These are phyloP conservation scores for Euplagia quadripunctaria DNA, from an alignment of 2,888 invertebrate genomes.

Conservation along the genomic window DNA sequence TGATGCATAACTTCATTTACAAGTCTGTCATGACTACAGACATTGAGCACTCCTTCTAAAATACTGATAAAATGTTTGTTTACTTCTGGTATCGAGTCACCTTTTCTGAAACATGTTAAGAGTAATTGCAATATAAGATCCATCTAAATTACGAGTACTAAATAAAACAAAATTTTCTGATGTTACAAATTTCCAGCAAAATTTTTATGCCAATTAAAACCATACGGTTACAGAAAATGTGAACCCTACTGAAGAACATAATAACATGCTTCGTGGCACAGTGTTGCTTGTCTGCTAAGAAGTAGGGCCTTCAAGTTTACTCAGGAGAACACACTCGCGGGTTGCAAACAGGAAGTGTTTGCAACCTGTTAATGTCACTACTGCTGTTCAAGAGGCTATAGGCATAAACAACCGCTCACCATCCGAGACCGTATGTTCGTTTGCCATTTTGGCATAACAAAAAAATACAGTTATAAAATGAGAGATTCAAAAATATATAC, in stretches of 20 bases:
- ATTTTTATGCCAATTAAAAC: too few species aligned
- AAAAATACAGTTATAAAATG: not conserved
- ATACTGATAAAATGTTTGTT: too few species aligned
- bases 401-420: not conserved
- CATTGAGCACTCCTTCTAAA: too few species aligned
- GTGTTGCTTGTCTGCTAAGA: too few species aligned
- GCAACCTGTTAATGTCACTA: not conserved
- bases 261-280: not conserved
- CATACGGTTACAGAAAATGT: too few species aligned
- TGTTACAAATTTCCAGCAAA: too few species aligned
- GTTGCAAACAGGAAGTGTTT: not conserved
- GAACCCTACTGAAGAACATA: not conserved
- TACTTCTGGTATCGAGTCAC: too few species aligned
- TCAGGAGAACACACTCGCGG: not conserved
- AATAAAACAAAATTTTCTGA: too few species aligned
- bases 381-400: not conserved
- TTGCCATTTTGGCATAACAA: not conserved
- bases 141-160: too few species aligned
- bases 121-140: too few species aligned
- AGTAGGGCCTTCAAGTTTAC: not conserved
- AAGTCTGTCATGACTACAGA: not conserved
- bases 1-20: conserved; percentile 61
- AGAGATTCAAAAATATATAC: not conserved
- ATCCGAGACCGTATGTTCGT: not conserved
- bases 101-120: too few species aligned